phyloP scores from a whole-genome alignment of 2,113 vertebrate genomes.

The Dasyurus viverrinus region DNA sequence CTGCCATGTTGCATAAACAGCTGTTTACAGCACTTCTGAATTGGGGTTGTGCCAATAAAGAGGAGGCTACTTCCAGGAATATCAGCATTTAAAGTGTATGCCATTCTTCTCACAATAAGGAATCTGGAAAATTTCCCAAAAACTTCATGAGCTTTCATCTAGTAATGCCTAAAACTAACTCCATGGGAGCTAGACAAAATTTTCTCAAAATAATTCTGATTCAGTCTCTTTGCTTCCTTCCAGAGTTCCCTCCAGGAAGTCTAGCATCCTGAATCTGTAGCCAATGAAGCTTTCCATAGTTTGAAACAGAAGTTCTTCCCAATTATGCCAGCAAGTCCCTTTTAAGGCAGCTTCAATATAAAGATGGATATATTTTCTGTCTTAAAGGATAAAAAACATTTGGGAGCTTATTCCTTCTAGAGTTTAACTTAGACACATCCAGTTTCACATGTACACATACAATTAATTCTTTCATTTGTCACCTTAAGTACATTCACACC shows the following conservation, averaged over 20 bases:
- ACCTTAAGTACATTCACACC: constrained; percentile 68
- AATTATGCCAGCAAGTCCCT: constrained; percentile 47
- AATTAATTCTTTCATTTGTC: constrained; percentile 74
- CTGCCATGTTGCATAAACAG: not conserved
- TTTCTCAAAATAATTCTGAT: constrained; percentile 51
- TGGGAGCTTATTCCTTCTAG: constrained; percentile 69
- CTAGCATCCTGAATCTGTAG: constrained; percentile 22
- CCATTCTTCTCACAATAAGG: constrained; percentile 36
- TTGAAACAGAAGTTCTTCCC: not conserved
- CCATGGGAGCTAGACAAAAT: constrained; percentile 41
- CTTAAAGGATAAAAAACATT: constrained; percentile 46
- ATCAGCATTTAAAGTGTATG: constrained; percentile 19
- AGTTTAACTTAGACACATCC: constrained; percentile 66
- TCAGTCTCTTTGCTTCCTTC: constrained; percentile 51
- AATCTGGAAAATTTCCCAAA: not conserved
- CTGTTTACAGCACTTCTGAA: not conserved
- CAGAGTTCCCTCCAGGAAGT: constrained; percentile 3
- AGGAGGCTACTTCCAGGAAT: constrained; percentile 15
- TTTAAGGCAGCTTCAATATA: constrained; percentile 57
- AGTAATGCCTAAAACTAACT: constrained; percentile 17
- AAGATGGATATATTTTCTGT: constrained; percentile 53
- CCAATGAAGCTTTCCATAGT: constrained; percentile 18
- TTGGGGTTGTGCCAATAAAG: not conserved
- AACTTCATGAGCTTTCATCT: not conserved
- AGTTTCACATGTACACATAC: constrained; percentile 49